A percentile compares a stretch with the other conserved stretches of the same genome.
These are phyloP conservation scores for Acridotheres tristis DNA, from an alignment of 2,797 vertebrate genomes.

Conservation along the genomic window DNA sequence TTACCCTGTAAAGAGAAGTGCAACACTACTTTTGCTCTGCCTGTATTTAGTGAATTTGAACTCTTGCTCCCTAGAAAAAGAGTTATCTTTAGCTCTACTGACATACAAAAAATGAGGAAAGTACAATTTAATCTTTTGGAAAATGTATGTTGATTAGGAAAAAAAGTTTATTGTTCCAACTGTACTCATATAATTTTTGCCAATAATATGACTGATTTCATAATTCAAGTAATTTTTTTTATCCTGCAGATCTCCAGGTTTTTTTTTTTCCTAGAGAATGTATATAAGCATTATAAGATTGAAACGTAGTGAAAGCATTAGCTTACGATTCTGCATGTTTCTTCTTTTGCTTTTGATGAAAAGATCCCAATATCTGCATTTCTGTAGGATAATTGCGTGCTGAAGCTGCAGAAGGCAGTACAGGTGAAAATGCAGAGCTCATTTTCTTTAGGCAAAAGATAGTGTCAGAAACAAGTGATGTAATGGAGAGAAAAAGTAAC, in stretches of 20 bases:
- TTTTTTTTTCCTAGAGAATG: neutral
- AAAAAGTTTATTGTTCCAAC: neutral
- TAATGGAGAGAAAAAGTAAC: neutral
- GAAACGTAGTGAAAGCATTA: neutral
- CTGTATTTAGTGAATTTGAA: neutral
- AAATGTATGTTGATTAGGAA: neutral
- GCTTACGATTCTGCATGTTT: neutral
- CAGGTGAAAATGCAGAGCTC: accelerated
- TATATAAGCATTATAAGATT: neutral
- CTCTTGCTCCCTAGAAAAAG: neutral
- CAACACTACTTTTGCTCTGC: neutral
- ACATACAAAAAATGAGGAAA: neutral
- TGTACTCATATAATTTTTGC: neutral
- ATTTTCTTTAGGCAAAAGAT: neutral
- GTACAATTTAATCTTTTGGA: neutral
- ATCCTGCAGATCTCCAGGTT: too few species aligned
- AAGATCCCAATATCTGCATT: neutral
- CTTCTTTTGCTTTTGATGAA: neutral
- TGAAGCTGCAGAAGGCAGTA: neutral
- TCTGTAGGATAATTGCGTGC: neutral
- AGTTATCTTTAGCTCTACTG: neutral
- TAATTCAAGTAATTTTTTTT: neutral
- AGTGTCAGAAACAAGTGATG: neutral
- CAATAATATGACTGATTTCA: neutral
- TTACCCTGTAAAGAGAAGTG: accelerated